A percentile compares a stretch with the other conserved stretches of the same genome.
phyloP scores from a whole-genome alignment of 2,888 invertebrate genomes.

The Rhogogaster chlorosoma region DNA sequence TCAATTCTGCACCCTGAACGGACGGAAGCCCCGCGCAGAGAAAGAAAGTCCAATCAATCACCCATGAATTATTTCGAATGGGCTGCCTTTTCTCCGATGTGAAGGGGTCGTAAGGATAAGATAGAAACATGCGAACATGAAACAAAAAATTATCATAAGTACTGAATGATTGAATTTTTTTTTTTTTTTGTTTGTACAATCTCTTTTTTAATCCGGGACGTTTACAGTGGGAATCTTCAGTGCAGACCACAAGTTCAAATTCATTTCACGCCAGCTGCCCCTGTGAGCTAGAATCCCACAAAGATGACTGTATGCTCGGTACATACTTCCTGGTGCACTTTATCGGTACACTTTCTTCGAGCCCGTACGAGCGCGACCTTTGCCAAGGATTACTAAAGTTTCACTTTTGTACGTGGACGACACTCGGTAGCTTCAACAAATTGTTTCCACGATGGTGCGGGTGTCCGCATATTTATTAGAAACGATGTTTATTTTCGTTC shows the following conservation, averaged over 20 bases:
- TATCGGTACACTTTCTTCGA: conserved; percentile 71
- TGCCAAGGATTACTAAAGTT: conserved; percentile 73
- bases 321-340: conserved; percentile 48
- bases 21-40: background rate
- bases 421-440: conserved; percentile 25
- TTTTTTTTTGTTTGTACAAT: background rate
- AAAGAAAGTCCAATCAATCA: background rate
- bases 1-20: background rate
- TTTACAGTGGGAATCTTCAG: background rate
- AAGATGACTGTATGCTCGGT: background rate
- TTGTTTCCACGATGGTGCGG: background rate
- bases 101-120: background rate
- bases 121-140: background rate
- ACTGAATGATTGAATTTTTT: background rate
- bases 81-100: background rate
- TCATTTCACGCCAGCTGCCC: background rate
- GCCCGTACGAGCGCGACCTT: conserved; percentile 69
- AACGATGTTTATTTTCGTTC: background rate
- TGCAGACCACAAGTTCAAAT: background rate
- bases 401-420: conserved; percentile 63
- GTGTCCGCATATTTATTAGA: background rate
- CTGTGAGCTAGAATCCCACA: conserved; percentile 15
- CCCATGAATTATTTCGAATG: background rate
- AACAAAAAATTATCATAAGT: background rate
- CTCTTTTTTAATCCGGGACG: background rate